Percentiles rank a stretch among this genome's conserved stretches.
Conservation (phyloP, 2,113 vertebrate species). For the Scophthalmus maximus region DNA sequence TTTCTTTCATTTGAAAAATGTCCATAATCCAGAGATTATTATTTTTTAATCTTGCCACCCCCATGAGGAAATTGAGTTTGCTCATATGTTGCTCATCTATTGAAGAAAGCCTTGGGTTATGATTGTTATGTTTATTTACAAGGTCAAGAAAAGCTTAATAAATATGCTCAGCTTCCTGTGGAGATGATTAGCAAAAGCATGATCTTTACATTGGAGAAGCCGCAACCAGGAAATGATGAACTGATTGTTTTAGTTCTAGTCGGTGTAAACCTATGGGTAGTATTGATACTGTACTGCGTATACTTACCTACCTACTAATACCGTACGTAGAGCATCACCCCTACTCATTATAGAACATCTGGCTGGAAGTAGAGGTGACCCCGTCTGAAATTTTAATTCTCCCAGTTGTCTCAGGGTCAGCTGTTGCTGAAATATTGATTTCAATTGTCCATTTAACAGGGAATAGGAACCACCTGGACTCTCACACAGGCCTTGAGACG, state of each 20-base stretch:
- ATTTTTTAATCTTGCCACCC: not conserved
- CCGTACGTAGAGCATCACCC: not conserved
- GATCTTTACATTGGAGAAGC: not conserved
- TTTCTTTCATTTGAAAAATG: no score
- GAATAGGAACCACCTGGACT: conserved; percentile 32
- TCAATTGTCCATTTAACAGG: conserved; percentile 48
- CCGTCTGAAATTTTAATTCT: conserved; percentile 52
- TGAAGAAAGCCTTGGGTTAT: not conserved
- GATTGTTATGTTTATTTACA: not conserved
- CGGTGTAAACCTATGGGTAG: not conserved
- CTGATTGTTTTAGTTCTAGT: not conserved
- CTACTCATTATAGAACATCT: conserved; percentile 37
- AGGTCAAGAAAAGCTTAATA: not conserved
- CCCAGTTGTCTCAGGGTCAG: conserved; percentile 49
- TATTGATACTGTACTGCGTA: no score
- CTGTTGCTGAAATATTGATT: conserved; percentile 70
- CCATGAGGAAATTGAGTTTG: not conserved
- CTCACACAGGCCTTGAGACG: conserved; percentile 8
- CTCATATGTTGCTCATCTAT: not conserved
- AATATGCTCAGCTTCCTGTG: not conserved
- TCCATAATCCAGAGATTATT: not conserved
- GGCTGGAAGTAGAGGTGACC: conserved; percentile 27
- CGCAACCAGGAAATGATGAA: not conserved
- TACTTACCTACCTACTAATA: not conserved
- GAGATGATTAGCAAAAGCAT: conserved; percentile 1